Percentiles rank a stretch among this genome's conserved stretches.
Conservation (phyloP, 1,140 invertebrate genomes). For the Ridgeia piscesae region DNA sequence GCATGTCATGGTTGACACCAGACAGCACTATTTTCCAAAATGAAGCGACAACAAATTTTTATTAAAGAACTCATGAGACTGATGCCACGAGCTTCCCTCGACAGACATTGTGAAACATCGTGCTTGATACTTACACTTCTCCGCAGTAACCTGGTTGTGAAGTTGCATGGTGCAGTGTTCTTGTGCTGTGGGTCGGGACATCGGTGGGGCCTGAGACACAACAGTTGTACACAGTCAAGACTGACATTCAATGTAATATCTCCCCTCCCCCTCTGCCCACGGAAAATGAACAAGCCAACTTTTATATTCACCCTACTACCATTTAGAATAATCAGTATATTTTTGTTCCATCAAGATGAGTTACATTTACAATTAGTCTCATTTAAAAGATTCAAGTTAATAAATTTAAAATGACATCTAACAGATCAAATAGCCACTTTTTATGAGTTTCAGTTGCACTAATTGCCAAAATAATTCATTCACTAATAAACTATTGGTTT, state of each 20-base stretch:
- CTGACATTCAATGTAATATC: background rate
- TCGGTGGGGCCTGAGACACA: slow-evolving; percentile 75
- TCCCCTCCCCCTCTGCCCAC: background rate
- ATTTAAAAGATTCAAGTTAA: background rate
- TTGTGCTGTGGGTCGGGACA: slow-evolving; percentile 80
- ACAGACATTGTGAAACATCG: background rate
- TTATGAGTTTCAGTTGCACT: background rate
- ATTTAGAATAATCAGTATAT: background rate
- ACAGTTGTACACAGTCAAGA: slow-evolving; percentile 5
- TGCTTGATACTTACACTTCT: slow-evolving; percentile 44
- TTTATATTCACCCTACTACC: background rate
- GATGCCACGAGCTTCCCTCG: too few relatives aligned
- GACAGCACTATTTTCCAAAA: too few relatives aligned
- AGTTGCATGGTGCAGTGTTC: slow-evolving; percentile 71
- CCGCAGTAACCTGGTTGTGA: slow-evolving; percentile 57
- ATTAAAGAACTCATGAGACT: too few relatives aligned
- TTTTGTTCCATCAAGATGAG: background rate
- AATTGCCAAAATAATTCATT: background rate
- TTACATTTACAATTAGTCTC: slow-evolving; percentile 7
- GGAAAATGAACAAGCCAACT: slow-evolving; percentile 9
- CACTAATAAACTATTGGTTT: background rate
- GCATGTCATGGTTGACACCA: too few relatives aligned
- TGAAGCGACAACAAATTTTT: too few relatives aligned
- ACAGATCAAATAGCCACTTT: background rate
- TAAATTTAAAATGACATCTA: background rate